phyloP scores from a whole-genome alignment of 1,140 invertebrate genomes.

The Drosophila pruinosa region DNA sequence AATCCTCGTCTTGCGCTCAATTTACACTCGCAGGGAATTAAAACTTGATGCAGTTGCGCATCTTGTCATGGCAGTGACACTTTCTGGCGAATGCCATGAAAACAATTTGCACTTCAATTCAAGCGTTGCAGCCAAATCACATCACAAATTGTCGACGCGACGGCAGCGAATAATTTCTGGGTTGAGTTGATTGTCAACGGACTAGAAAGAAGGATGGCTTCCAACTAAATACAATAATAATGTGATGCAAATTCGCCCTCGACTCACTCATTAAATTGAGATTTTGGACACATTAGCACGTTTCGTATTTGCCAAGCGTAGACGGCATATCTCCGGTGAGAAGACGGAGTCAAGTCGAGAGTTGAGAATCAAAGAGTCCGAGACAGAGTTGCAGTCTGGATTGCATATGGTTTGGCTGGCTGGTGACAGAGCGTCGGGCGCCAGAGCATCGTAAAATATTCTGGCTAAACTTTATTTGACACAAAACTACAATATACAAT shows the following conservation, averaged over 20 bases:
- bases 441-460: slow-evolving; percentile 69
- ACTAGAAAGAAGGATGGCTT: slow-evolving; percentile 65
- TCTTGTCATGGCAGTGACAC: neutral
- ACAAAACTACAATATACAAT: slow-evolving; percentile 15
- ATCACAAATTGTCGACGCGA: slow-evolving; percentile 1
- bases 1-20: neutral
- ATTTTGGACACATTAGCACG: slow-evolving; percentile 58
- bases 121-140: slow-evolving; percentile 23
- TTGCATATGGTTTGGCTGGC: slow-evolving; percentile 5
- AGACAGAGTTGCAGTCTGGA: neutral
- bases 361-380: neutral
- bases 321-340: slow-evolving; percentile 68
- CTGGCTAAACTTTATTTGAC: slow-evolving; percentile 36
- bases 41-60: neutral
- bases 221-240: slow-evolving; percentile 22
- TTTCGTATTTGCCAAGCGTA: slow-evolving; percentile 44
- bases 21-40: neutral
- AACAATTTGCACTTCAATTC: slow-evolving; percentile 39
- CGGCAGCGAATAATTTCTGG: slow-evolving; percentile 62
- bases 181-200: slow-evolving; percentile 57
- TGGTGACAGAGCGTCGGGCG: slow-evolving; percentile 40
- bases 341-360: neutral
- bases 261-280: slow-evolving; percentile 54
- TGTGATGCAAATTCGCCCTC: slow-evolving; percentile 6
- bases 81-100: slow-evolving; percentile 27